Conservation (phyloP, 1,140 invertebrate species). For the Apis dorsata region DNA sequence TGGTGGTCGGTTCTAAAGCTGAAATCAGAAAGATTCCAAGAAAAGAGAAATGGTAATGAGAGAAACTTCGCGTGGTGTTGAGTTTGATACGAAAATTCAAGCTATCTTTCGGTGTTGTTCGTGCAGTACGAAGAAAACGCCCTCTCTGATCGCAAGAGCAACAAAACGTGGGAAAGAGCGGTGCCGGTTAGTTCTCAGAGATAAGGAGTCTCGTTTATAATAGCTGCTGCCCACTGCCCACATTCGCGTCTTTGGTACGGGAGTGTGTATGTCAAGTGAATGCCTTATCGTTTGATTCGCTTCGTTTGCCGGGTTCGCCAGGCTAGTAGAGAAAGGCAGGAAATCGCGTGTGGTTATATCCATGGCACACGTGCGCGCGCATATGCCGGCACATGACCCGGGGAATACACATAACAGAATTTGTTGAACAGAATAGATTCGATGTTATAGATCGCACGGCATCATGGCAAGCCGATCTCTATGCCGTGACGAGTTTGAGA, state of each 20-base stretch:
- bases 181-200: constrained; percentile 70
- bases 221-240: constrained; percentile 62
- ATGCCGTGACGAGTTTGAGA: neutral
- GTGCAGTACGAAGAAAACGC: constrained; percentile 13
- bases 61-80: constrained; percentile 27
- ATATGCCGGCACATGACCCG: constrained; percentile 19
- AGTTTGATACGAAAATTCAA: constrained; percentile 41
- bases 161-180: constrained; percentile 74
- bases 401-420: constrained; percentile 44
- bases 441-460: constrained; percentile 30
- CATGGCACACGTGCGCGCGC: constrained; percentile 21
- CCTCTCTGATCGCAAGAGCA: constrained; percentile 42
- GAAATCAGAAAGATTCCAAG: constrained; percentile 19
- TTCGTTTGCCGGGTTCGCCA: constrained; percentile 67
- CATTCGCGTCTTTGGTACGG: constrained; percentile 54
- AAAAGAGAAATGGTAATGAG: constrained; percentile 28
- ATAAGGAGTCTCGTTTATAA: constrained; percentile 75
- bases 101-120: constrained; percentile 27
- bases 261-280: constrained; percentile 62
- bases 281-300: constrained; percentile 74
- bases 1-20: neutral
- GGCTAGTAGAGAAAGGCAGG: constrained; percentile 72
- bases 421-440: constrained; percentile 50
- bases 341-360: constrained; percentile 69
- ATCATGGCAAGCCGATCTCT: constrained; percentile 16